Conservation (phyloP, 2,113 vertebrate species). For the Cyphomyrus discorhynchus region DNA sequence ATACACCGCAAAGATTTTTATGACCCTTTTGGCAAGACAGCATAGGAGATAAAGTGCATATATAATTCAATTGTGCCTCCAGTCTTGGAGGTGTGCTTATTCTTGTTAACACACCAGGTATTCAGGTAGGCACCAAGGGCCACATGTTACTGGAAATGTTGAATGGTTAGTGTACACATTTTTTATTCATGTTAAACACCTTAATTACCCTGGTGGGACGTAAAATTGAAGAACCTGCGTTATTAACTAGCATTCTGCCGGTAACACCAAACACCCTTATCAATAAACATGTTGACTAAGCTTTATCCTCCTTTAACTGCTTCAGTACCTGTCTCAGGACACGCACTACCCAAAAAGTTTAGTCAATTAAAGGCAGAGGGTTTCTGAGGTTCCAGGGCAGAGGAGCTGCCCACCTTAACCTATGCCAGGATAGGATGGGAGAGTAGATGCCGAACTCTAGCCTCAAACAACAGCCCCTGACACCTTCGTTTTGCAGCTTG, state of each 20-base stretch:
- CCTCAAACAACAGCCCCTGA: slow-evolving; percentile 26
- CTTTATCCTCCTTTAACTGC: neutral
- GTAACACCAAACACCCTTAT: neutral
- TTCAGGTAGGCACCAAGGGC: neutral
- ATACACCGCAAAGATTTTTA: neutral
- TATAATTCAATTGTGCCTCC: neutral
- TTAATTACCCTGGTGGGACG: neutral
- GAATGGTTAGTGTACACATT: neutral
- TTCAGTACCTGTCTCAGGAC: neutral
- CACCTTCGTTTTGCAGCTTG: neutral
- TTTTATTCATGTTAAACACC: neutral
- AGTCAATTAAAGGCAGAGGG: neutral
- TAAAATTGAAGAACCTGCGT: neutral
- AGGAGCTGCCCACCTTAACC: neutral
- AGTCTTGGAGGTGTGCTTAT: neutral
- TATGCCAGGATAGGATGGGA: neutral
- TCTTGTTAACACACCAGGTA: neutral
- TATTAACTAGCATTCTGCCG: neutral
- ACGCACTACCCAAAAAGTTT: neutral
- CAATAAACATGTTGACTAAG: neutral
- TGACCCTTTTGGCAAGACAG: neutral
- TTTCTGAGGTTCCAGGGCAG: neutral
- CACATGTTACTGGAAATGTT: neutral
- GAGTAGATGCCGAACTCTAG: neutral
- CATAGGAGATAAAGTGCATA: neutral